Percentiles rank a stretch among this genome's conserved stretches.
Evolutionary conservation across 2,113 vertebrate genomes (phyloP).

Genomic region (Odocoileus hemionus): DNA sequence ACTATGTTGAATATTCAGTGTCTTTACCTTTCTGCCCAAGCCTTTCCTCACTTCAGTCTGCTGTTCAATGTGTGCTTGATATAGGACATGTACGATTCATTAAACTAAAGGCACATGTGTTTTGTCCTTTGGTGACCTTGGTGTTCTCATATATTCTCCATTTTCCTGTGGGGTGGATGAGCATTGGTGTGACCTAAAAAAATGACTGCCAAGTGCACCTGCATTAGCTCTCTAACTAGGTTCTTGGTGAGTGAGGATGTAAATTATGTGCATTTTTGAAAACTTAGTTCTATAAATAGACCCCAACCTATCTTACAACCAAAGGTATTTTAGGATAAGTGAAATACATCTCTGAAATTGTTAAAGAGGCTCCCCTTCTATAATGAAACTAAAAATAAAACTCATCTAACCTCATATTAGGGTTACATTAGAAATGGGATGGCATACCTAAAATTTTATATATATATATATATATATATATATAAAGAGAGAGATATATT

Average conservation of each 20-base stretch:
- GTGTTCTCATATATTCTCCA: background rate
- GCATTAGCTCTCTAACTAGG: constrained; percentile 56
- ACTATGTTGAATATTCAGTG: background rate
- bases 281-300: constrained; percentile 72
- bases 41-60: background rate
- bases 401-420: constrained; percentile 51
- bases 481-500: constrained; percentile 14
- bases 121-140: constrained; percentile 60
- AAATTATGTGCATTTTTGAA: constrained; percentile 74
- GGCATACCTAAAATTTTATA: constrained; percentile 45
- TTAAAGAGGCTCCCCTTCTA: constrained; percentile 42
- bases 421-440: constrained; percentile 39
- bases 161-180: constrained; percentile 10
- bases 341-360: constrained; percentile 64
- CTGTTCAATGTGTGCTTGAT: background rate
- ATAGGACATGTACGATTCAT: background rate
- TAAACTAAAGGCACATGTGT: background rate
- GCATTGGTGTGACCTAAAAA: constrained; percentile 51
- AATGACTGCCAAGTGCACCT: constrained; percentile 50
- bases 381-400: constrained; percentile 68
- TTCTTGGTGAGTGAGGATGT: constrained; percentile 47
- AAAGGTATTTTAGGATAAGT: constrained; percentile 69
- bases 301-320: constrained; percentile 57
- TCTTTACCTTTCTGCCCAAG: background rate
- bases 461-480: background rate